A percentile compares a stretch with the other conserved stretches of the same genome.
Evolutionary conservation across 1,140 invertebrate species (phyloP).

Genomic region (Calliphora vicina): DNA sequence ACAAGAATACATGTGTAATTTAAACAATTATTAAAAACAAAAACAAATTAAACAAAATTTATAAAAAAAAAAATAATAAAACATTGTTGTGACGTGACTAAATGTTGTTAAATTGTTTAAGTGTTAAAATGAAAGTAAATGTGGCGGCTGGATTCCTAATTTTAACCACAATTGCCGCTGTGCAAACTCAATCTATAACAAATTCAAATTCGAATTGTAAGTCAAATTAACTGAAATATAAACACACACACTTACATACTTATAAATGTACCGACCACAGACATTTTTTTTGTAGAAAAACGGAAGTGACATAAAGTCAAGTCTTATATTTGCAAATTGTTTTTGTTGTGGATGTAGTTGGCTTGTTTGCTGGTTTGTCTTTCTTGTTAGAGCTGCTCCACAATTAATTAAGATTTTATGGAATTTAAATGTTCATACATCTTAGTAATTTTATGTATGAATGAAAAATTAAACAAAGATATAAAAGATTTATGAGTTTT

Average conservation of each 20-base stretch:
- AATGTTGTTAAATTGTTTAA: background rate
- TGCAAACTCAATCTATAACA: background rate
- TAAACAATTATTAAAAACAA: background rate
- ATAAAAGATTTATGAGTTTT: too few relatives aligned
- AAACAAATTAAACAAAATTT: background rate
- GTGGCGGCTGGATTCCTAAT: background rate
- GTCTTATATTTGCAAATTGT: too few relatives aligned
- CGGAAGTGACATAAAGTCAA: background rate
- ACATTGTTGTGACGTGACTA: background rate
- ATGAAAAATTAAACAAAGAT: too few relatives aligned
- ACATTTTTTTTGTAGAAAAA: background rate
- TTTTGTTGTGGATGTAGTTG: too few relatives aligned
- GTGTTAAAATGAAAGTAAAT: conserved; percentile 4
- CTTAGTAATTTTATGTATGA: too few relatives aligned
- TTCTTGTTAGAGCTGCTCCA: too few relatives aligned
- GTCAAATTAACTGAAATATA: background rate
- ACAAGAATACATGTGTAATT: background rate
- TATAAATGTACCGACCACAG: background rate
- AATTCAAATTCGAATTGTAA: conserved; percentile 7
- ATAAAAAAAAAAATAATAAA: background rate
- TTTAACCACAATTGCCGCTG: background rate
- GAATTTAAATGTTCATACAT: too few relatives aligned
- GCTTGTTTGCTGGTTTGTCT: too few relatives aligned
- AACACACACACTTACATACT: background rate
- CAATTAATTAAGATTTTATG: too few relatives aligned